phyloP scores from a whole-genome alignment of 2,113 vertebrate genomes.

The Passer domesticus region DNA sequence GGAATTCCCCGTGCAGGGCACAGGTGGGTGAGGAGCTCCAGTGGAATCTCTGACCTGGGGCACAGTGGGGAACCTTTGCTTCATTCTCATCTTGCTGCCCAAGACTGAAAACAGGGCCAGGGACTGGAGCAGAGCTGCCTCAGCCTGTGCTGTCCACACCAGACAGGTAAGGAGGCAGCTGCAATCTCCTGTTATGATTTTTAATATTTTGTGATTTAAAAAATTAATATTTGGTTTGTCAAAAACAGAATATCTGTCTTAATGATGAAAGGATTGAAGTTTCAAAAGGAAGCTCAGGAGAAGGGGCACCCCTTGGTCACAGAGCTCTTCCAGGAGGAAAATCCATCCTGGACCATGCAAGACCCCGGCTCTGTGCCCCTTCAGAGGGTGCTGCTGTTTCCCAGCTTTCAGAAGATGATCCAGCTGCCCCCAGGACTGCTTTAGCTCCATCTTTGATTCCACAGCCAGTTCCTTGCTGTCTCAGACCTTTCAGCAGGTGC shows the following conservation, averaged over 20 bases:
- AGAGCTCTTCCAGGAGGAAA: neutral
- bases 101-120: neutral
- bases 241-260: neutral
- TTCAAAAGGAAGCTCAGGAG: neutral
- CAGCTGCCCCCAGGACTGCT: neutral
- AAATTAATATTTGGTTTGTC: neutral
- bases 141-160: neutral
- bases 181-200: neutral
- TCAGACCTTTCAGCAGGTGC: neutral
- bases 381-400: neutral
- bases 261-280: neutral
- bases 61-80: neutral
- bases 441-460: neutral
- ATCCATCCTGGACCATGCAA: fast-evolving
- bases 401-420: neutral
- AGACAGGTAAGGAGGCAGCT: neutral
- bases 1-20: neutral
- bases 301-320: neutral
- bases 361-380: fast-evolving
- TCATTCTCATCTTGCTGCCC: neutral
- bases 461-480: neutral
- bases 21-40: neutral
- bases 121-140: neutral
- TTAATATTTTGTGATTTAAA: neutral
- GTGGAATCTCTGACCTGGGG: neutral